Conservation (phyloP, 2,797 vertebrate genomes). For the Sparidentex hasta region DNA sequence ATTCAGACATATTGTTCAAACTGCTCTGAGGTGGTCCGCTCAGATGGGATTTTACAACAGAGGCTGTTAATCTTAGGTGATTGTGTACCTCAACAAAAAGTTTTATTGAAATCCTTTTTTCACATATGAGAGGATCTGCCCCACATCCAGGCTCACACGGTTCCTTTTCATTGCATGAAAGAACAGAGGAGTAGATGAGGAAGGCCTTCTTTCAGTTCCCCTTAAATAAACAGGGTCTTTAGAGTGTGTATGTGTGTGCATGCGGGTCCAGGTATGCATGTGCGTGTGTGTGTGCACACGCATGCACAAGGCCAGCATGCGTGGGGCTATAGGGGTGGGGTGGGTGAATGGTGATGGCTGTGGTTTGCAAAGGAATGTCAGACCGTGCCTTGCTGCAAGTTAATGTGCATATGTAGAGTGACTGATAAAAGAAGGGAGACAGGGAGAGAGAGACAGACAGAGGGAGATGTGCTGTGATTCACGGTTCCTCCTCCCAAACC, state of each 20-base stretch:
- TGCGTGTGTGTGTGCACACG: constrained; percentile 13
- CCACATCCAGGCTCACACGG: neutral
- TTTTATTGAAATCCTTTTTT: neutral
- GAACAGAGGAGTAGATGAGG: constrained; percentile 69
- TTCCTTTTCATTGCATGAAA: constrained; percentile 42
- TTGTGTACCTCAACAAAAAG: constrained; percentile 8
- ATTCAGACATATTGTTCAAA: neutral
- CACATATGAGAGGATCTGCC: constrained; percentile 8
- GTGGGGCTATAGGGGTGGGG: constrained; percentile 73
- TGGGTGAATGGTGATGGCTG: constrained; percentile 71
- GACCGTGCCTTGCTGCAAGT: constrained; percentile 61
- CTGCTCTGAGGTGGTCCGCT: constrained; percentile 11
- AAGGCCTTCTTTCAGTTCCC: constrained; percentile 86
- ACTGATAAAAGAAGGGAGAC: constrained; percentile 35
- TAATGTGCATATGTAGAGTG: constrained; percentile 58
- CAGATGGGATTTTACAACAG: neutral
- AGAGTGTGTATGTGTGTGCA: constrained; percentile 28
- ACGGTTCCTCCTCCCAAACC: constrained; percentile 75
- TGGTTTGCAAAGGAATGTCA: constrained; percentile 77
- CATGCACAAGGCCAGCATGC: constrained; percentile 39
- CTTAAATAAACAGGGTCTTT: constrained; percentile 73
- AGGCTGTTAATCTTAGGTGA: constrained; percentile 3
- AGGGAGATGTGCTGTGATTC: constrained; percentile 71
- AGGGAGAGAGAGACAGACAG: constrained; percentile 29
- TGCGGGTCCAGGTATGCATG: neutral